Base-by-base conservation (phyloP, 2,888 invertebrate species). In the Oscheius sp. region DNA sequence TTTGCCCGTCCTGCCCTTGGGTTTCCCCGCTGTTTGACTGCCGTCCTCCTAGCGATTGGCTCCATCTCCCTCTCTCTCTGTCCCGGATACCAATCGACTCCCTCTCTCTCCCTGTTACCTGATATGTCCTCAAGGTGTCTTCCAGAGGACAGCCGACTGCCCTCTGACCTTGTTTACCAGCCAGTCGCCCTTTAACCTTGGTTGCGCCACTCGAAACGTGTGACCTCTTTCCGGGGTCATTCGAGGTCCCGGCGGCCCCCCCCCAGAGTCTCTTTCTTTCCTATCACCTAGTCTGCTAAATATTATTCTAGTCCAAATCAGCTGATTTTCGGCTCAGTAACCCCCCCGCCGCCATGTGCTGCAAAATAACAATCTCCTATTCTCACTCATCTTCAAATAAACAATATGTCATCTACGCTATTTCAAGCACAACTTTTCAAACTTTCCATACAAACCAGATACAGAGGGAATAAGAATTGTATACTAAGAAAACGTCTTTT, bases 221-320 rank as follows among this genome's bases (percentile, higher is more conserved):
- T 63, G 68, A 68, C 68, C 68, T 68, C 68, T 68, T 68, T 68
- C 68, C 68, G 68, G 68, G 68, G 53, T 33, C 53, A 68, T 53
- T 55, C 68, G 68, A 53, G 55, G 68, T 58, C 72, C 51, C 55
- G 10, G n/a, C n/a, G n/a, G n/a, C n/a, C n/a, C 51, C 58, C 65
- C 58, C 21, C 21, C 0, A 21, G 21, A 21, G 21, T 57, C 21
- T 42, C 42, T 48, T 62, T 60, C 60, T 48, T 48, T 11, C 48
- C 29, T 60, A 32, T 62, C 42, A 70, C 21, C 68, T 63, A 63
- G 29, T 66, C 33, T 29, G 11, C 53, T 11, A 53, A 13, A 13
- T 53, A 53, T 53, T 42, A 42, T 42, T 42, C 42, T 50, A 32
- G 48, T 65, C 48, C 4, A 42, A 42, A 42, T 42, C 42, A 42